Evolutionary conservation across 2,888 invertebrate species (phyloP).

Genomic region (Meteorus cinctellus): DNA sequence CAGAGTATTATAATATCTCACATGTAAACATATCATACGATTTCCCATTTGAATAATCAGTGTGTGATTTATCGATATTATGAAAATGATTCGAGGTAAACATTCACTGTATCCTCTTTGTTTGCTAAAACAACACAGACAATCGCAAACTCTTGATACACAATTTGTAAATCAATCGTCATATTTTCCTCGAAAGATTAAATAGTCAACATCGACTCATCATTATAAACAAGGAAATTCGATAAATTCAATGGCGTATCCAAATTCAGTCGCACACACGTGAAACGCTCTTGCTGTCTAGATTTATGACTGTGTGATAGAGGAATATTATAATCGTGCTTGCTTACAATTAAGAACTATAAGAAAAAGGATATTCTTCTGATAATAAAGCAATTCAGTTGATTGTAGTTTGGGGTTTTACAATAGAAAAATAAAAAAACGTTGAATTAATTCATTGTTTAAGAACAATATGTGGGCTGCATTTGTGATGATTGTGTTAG

Average conservation of each 20-base stretch:
- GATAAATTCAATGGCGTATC: no score
- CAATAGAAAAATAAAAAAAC: no score
- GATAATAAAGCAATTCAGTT: no score
- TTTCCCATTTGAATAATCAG: not conserved
- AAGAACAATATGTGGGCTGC: not conserved
- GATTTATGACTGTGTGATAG: no score
- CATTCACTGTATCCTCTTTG: not conserved
- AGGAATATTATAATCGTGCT: no score
- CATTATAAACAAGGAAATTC: no score
- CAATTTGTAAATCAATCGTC: not conserved
- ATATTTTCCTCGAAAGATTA: not conserved
- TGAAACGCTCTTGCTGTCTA: no score
- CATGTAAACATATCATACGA: not conserved
- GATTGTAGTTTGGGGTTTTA: no score
- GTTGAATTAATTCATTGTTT: not conserved
- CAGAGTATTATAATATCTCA: not conserved
- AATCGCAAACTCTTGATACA: not conserved
- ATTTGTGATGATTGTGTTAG: not conserved
- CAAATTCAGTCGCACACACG: no score
- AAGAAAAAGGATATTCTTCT: no score
- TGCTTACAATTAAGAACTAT: no score
- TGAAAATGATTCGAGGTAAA: not conserved
- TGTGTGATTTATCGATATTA: not conserved
- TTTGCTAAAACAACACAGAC: not conserved
- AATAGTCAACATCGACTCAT: no score